These are phyloP conservation scores for Molanna angustata DNA, from an alignment of 2,888 invertebrate genomes.

Conservation along the genomic window DNA sequence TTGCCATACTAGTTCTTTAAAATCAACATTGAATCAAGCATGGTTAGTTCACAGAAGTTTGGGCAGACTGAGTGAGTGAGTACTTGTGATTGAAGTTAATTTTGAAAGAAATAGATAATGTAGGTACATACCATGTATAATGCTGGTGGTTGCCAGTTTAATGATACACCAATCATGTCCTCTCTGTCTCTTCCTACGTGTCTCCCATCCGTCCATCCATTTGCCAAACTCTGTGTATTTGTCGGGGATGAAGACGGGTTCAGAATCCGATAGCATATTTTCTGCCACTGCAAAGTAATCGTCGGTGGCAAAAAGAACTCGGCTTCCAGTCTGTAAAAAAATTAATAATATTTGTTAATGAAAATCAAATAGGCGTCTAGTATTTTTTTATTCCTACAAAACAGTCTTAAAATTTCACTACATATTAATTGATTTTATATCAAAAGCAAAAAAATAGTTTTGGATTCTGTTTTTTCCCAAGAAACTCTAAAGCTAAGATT, in stretches of 20 bases:
- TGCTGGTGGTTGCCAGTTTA: conserved; percentile 54
- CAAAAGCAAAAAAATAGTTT: no score
- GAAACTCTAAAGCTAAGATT: no score
- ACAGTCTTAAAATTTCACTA: no score
- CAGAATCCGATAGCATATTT: conserved; percentile 53
- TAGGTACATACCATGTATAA: conserved; percentile 49
- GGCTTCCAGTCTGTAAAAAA: conserved; percentile 53
- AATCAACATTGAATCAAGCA: no score
- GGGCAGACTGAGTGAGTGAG: no score
- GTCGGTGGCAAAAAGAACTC: conserved; percentile 60
- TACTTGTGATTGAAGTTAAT: no score
- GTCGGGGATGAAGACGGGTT: conserved; percentile 56
- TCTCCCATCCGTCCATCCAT: conserved; percentile 72
- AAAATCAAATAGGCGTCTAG: background rate
- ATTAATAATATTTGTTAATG: conserved; percentile 17
- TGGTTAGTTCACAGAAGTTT: no score
- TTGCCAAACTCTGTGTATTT: conserved; percentile 62
- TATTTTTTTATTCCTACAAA: background rate
- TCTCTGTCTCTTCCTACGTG: conserved; percentile 56
- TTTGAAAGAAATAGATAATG: background rate
- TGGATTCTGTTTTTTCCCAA: no score
- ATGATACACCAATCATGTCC: conserved; percentile 65
- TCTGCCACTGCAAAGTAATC: conserved; percentile 64
- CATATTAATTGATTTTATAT: no score
- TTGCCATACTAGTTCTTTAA: no score